Conservation (phyloP, 2,113 vertebrate genomes). For the Addax nasomaculatus region DNA sequence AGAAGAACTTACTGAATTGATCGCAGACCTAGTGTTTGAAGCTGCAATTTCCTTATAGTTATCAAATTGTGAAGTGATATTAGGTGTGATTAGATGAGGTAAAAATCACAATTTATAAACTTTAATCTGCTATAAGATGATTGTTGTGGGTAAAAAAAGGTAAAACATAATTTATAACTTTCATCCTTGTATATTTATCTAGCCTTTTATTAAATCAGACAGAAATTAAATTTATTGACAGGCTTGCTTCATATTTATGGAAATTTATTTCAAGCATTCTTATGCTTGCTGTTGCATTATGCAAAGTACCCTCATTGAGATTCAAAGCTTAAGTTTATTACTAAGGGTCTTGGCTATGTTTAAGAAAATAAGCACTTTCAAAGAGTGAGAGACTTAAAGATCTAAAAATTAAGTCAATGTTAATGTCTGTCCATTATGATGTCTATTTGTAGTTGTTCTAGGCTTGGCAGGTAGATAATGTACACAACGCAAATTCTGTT, state of each 20-base stretch:
- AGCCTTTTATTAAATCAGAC: constrained; percentile 32
- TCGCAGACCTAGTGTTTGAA: neutral
- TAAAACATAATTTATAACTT: constrained; percentile 42
- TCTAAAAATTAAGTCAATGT: neutral
- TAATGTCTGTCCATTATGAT: neutral
- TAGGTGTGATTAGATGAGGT: constrained; percentile 53
- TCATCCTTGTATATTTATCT: constrained; percentile 9
- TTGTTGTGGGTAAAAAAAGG: neutral
- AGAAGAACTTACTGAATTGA: constrained; percentile 19
- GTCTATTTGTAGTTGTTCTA: neutral
- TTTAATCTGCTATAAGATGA: neutral
- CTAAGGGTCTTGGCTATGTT: neutral
- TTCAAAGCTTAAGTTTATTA: neutral
- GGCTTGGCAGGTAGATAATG: neutral
- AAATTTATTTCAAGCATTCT: constrained; percentile 34
- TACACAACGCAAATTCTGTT: neutral
- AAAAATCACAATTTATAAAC: constrained; percentile 49
- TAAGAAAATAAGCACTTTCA: neutral
- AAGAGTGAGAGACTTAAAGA: neutral
- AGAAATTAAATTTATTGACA: constrained; percentile 48
- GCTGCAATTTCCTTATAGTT: constrained; percentile 45
- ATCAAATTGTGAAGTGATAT: constrained; percentile 6
- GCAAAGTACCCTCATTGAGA: neutral
- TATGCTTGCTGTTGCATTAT: neutral
- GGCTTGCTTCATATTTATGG: constrained; percentile 2